These are phyloP conservation scores for Danio rerio DNA, from an alignment of 2,113 vertebrate species.

Conservation along the genomic window DNA sequence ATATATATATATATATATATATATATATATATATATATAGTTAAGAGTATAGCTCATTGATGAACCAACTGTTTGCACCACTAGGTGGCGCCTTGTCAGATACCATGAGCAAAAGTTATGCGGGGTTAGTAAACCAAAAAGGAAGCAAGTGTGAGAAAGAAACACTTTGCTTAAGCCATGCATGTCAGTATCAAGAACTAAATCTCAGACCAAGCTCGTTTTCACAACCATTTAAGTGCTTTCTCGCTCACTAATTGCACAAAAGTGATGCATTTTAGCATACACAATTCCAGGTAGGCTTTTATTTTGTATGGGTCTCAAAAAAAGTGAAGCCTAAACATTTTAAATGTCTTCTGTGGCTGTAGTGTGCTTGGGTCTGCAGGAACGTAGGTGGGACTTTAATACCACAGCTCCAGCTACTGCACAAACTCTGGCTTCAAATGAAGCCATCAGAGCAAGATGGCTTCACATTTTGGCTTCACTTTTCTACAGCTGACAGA, in stretches of 20 bases:
- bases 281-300: background rate
- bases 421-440: too few species aligned
- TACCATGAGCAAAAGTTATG: slow-evolving; percentile 3
- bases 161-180: slow-evolving; percentile 21
- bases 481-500: too few species aligned
- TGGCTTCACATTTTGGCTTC: too few species aligned
- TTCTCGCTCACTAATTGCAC: background rate
- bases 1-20: too few species aligned
- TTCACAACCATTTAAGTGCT: slow-evolving; percentile 28
- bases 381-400: too few species aligned
- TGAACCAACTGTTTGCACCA: slow-evolving; percentile 23
- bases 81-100: slow-evolving; percentile 19
- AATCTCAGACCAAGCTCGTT: background rate
- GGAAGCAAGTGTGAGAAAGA: background rate
- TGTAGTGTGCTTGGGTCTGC: too few species aligned
- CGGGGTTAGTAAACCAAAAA: slow-evolving; percentile 14
- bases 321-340: background rate
- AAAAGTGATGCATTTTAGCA: background rate
- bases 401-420: too few species aligned
- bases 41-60: background rate
- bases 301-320: background rate
- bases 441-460: too few species aligned
- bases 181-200: slow-evolving; percentile 22
- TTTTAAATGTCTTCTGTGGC: too few species aligned
- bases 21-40: background rate